A percentile compares a stretch with the other conserved stretches of the same genome.
Conservation (phyloP, 2,888 invertebrate genomes). For the Cephus spinipes region DNA sequence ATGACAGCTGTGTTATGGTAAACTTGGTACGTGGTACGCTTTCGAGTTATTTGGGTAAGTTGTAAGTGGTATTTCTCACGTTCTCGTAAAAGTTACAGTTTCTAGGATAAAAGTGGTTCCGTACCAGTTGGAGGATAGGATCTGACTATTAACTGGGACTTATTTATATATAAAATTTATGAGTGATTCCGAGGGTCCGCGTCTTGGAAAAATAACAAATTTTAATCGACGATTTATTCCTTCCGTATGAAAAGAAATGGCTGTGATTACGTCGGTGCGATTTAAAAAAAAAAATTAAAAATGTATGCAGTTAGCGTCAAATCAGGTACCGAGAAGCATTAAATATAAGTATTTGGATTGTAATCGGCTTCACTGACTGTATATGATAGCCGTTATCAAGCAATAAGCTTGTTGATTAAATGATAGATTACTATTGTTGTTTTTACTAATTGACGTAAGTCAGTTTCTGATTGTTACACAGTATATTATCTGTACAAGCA, state of each 20-base stretch:
- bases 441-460: background rate
- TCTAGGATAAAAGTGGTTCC: background rate
- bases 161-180: background rate
- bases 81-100: background rate
- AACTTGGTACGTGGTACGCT: background rate
- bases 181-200: background rate
- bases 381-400: background rate
- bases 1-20: background rate
- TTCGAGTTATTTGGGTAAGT: background rate
- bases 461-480: background rate
- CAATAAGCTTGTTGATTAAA: background rate
- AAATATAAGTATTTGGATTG: too few species aligned
- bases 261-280: background rate
- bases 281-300: background rate
- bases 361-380: background rate
- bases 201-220: background rate
- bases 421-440: background rate
- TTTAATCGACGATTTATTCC: background rate
- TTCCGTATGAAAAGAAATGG: background rate
- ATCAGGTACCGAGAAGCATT: background rate
- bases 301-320: background rate
- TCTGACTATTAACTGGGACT: background rate
- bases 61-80: background rate
- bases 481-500: background rate
- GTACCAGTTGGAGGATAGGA: background rate